Evolutionary conservation across 1,140 invertebrate species (phyloP), one percentile per base, ranked within the genome.

Genomic region (Pogonus chalceus): DNA sequence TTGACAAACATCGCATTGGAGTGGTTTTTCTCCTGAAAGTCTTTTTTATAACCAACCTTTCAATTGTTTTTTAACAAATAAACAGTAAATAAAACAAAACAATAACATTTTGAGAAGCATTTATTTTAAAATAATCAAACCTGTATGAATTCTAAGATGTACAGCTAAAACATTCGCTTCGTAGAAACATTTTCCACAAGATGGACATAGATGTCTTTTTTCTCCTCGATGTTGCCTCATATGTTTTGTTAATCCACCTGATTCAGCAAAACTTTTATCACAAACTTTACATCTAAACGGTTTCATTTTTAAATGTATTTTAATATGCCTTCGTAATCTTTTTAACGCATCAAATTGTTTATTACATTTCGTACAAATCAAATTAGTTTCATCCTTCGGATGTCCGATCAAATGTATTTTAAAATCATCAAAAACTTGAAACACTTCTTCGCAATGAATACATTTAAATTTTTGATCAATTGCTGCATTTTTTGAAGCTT

Each of bases 1-100:
- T 31, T 64, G 62, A 56, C 72, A 75, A 16, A 64, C 59, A 24
- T 64, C 55, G 55, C 73, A 75, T 20, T 62, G 58, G 39, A 69
- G 66, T 2, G 72, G 69, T 56, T 72, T 73, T 58, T 78, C 79
- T 14, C 83, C 82, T 24, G 18, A 9, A 43, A 43, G n/a, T n/a
- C n/a, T n/a, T n/a, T n/a, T n/a, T n/a, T n/a, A n/a, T n/a, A n/a
- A n/a, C n/a, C n/a, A n/a, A n/a, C n/a, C n/a, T n/a, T n/a, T n/a
- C n/a, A n/a, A n/a, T n/a, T n/a, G n/a, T n/a, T n/a, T n/a, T n/a
- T n/a, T n/a, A n/a, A n/a, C n/a, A n/a, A n/a, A n/a, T n/a, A n/a
- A n/a, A n/a, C n/a, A n/a, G n/a, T n/a, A n/a, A n/a, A n/a, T n/a
- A n/a, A n/a, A n/a, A n/a, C n/a, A n/a, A n/a, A n/a, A n/a, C n/a